Base-by-base conservation (phyloP, 2,888 invertebrate genomes). In the Melinopterus prodromus region DNA sequence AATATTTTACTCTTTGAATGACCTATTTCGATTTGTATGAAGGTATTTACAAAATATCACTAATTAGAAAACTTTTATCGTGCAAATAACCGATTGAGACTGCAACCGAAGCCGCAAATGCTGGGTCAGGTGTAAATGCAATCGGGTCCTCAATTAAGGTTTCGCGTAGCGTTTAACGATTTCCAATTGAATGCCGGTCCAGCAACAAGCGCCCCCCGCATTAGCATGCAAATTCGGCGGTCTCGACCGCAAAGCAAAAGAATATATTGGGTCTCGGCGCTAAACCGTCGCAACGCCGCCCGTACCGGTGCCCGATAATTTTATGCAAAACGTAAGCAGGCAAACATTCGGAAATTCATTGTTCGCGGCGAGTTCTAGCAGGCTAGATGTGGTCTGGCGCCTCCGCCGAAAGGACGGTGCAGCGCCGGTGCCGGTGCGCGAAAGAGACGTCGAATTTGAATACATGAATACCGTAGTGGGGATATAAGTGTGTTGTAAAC, bases 261-360 rank as follows among this genome's bases (percentile, higher is more conserved):
- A 53, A 53, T 53, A 53, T 26, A 26, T 26, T 26, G 26, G 26
- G 3, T 26, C 26, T 26, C 53, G 5, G 2, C 53, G 53, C 53
- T 26, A 26, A 53, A 7, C 53, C 53, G 53, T 4, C 53, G 53
- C 53, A 2, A 6, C 9, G 53, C 53, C 9, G 9, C 53, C 7
- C 1, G 53, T 53, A 9, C 53, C 53, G 53, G 53, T 53, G 53
- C 53, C 53, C 53, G 53, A 53, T 53, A 53, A 53, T 53, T 53
- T 53, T 53, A 53, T 53, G 53, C 53, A 53, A 53, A 53, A 53
- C 53, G 53, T 53, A 53, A 53, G 53, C 53, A 53, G 53, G 53
- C 53, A 53, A 53, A 53, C 53, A 53, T 53, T 53, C 53, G 53
- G 5, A 53, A 53, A 53, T 53, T 53, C 53, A 53, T 53, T 53